Evolutionary conservation across 1,140 invertebrate species (phyloP).

Genomic region (Scaptomyza montana): DNA sequence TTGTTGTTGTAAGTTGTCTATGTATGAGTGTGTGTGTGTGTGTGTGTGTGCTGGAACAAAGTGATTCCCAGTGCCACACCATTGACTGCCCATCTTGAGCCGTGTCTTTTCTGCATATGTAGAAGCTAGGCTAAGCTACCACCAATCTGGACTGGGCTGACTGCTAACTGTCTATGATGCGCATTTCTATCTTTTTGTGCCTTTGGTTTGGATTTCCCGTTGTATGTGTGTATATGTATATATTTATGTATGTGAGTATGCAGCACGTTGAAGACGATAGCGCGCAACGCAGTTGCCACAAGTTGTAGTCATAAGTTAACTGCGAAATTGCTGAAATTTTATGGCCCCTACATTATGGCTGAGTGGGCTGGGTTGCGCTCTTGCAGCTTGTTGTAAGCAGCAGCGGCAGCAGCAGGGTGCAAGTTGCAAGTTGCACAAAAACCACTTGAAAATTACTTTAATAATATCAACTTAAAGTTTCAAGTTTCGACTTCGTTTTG

Average conservation of each 20-base stretch:
- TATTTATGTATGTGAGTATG: background rate
- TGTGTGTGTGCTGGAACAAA: slow-evolving; percentile 54
- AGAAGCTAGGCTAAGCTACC: too few relatives aligned
- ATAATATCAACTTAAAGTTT: background rate
- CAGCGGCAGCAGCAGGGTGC: slow-evolving; percentile 5
- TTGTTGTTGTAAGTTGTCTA: background rate
- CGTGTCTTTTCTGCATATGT: too few relatives aligned
- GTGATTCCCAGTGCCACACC: slow-evolving; percentile 9
- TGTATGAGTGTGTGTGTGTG: slow-evolving; percentile 17
- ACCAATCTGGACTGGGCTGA: too few relatives aligned
- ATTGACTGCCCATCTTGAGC: too few relatives aligned
- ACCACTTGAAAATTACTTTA: background rate
- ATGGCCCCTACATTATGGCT: slow-evolving; percentile 26
- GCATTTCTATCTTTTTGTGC: background rate
- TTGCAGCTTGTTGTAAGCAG: background rate
- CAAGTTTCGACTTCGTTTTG: background rate
- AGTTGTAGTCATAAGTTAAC: slow-evolving; percentile 48
- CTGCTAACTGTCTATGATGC: too few relatives aligned
- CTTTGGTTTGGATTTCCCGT: too few relatives aligned
- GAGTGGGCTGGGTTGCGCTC: background rate
- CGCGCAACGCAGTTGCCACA: background rate
- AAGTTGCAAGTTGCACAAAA: background rate
- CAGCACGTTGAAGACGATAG: slow-evolving; percentile 2
- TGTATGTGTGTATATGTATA: background rate
- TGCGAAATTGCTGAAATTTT: slow-evolving; percentile 50